Base-by-base conservation (phyloP, 2,888 invertebrate species). In the Epinotia ramella region DNA sequence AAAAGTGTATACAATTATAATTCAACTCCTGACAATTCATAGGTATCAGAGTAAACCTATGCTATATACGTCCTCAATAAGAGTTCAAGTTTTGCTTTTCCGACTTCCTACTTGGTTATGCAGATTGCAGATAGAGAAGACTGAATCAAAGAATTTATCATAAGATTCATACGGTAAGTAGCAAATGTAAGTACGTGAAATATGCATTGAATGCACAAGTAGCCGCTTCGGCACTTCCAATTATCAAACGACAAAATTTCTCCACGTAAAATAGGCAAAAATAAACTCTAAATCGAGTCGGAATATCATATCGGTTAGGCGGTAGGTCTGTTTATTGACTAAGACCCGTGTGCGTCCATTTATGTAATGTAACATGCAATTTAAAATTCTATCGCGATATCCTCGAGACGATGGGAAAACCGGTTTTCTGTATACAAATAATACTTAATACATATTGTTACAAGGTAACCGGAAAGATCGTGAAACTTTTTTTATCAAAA, bases 341-440 rank as follows among this genome's bases (percentile, higher is more conserved):
- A 40, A 18, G 20, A 57, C 63, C 57, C 56, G 57, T 57, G 64
- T 74, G 73, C 57, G 46, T 20, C 69, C 73, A 69, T 69, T 74
- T 74, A 74, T 69, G 64, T 74, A 69, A 63, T 64, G 40, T 40
- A 62, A 28, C 62, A 63, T 57, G 64, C 46, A 69, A 64, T 74
- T 65, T 70, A 59, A 69, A 65, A 74, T 70, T 70, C 64, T 60
- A 74, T 70, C 49, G 64, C 64, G 69, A 70, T 74, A 59, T 64
- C 59, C 49, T 59, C 59, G 73, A 59, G 64, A 28, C 56, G 73
- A 57, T 65, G 70, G 28, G 60, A 66, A 71, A 73, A 75, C 75
- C 65, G 49, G 75, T 75, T 73, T 60, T 12, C 24, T 74, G 59
- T 64, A 56, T 44, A 57, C 65, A 67, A 70, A 53, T n/a, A 13